These are phyloP conservation scores for Lagocephalus sceleratus DNA, from an alignment of 2,797 vertebrate species.

Conservation along the genomic window DNA sequence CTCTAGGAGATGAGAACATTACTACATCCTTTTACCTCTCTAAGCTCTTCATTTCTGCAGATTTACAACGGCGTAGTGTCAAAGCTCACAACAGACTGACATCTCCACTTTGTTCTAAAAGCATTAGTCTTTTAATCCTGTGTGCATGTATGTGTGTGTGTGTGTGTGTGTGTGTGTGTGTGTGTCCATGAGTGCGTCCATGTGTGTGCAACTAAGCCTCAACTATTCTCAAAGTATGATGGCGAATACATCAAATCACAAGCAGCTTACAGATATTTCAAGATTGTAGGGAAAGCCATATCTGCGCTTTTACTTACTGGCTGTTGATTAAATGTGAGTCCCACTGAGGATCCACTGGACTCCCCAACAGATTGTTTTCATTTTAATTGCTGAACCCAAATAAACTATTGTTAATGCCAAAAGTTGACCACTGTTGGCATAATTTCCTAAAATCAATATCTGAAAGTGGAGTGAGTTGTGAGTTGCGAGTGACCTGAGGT, in stretches of 20 bases:
- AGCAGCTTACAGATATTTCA: slow-evolving; percentile 64
- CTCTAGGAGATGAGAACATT: slow-evolving; percentile 74
- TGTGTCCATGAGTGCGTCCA: slow-evolving; percentile 1
- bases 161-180: slow-evolving; percentile 37
- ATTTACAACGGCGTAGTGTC: slow-evolving; percentile 70
- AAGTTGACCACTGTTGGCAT: slow-evolving; percentile 35
- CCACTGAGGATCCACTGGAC: slow-evolving; percentile 12
- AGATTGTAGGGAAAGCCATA: slow-evolving; percentile 46
- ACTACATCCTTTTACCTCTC: slow-evolving; percentile 62
- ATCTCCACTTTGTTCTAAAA: slow-evolving; percentile 71
- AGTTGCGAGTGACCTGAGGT: slow-evolving; percentile 55
- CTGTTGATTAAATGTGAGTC: slow-evolving; percentile 29
- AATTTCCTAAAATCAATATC: slow-evolving; percentile 8
- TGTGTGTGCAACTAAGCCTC: slow-evolving; percentile 51
- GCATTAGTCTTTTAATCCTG: slow-evolving; percentile 76
- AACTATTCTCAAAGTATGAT: slow-evolving; percentile 64
- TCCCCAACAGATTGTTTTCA: slow-evolving; percentile 18
- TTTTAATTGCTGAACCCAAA: slow-evolving; percentile 26
- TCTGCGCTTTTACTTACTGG: slow-evolving; percentile 35
- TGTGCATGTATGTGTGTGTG: slow-evolving; percentile 28
- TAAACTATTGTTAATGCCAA: slow-evolving; percentile 18
- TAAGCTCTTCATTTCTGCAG: slow-evolving; percentile 74
- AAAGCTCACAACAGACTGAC: slow-evolving; percentile 62
- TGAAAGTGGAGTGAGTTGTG: slow-evolving; percentile 23
- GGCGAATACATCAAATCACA: slow-evolving; percentile 64